Percentiles rank a stretch among this genome's conserved stretches.
Evolutionary conservation across 1,140 invertebrate species (phyloP).

Genomic region (Trachymyrmex septentrionalis): DNA sequence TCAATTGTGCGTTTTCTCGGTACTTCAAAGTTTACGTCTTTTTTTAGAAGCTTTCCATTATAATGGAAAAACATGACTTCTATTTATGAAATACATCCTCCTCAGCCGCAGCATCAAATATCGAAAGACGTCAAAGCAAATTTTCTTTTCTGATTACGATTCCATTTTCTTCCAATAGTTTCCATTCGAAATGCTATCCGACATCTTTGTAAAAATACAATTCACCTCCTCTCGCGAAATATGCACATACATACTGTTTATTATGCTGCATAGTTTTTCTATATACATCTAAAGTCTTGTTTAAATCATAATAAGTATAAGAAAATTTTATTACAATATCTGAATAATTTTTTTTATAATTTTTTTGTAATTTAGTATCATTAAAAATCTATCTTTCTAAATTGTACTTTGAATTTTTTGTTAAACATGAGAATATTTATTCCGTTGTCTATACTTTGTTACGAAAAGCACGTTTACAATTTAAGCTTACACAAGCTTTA

Average conservation of each 20-base stretch:
- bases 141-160: constrained; percentile 53
- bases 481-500: not conserved
- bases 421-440: not conserved
- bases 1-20: constrained; percentile 41
- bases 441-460: not conserved
- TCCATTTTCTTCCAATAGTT: constrained; percentile 22
- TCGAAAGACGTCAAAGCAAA: constrained; percentile 49
- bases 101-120: constrained; percentile 17
- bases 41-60: constrained; percentile 49
- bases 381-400: not conserved
- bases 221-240: not conserved
- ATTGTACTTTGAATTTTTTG: not conserved
- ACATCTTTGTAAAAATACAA: constrained; percentile 37
- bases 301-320: not conserved
- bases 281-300: constrained; percentile 8
- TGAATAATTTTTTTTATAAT: not conserved
- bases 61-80: constrained; percentile 17
- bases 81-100: constrained; percentile 55
- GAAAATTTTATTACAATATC: not conserved
- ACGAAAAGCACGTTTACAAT: not conserved
- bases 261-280: constrained; percentile 1
- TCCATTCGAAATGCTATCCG: constrained; percentile 9
- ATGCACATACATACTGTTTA: not conserved
- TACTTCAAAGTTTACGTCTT: constrained; percentile 35
- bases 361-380: not conserved